Base-by-base conservation (phyloP, 2,113 vertebrate species). In the Carettochelys insculpta region DNA sequence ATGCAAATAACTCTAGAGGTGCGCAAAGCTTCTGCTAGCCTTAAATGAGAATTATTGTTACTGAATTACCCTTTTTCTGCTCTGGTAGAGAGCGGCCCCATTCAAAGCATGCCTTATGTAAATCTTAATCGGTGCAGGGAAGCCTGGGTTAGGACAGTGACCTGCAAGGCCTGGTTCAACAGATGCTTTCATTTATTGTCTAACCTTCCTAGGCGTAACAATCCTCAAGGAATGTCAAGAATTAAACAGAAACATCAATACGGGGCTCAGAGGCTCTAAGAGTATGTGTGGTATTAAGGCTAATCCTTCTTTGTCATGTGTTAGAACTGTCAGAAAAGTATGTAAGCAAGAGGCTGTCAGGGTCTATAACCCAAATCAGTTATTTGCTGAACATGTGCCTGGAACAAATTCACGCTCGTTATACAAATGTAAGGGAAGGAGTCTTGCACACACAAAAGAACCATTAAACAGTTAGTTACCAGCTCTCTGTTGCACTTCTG, bases 211-310 rank as follows among this genome's bases (percentile, higher is more conserved):
- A 82, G 75, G 45, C 48, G 81, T 65, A 93, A 90, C 41, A 93
- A 82, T 92, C 83, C 65, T 80, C 80, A 85, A 92, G 73, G 88
- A 96, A 94, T 92, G 56, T 71, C 80, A 92, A 85, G 93, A 95
- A 88, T 93, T 91, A 93, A 92, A 73, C 25, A 86, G 24, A 41
- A 13, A 16, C 75, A 87, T 94, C 93, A 95, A 89, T 51, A 85
- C 8, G 80, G 17, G 45, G 61, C 45, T 77, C 81, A 79, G 52
- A 81, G 94, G 17, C 53, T 85, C 68, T 54, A 91, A 45, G 75
- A 90, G 58, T 34, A 13, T 14, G 58, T 34, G 58, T 34, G 14
- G 31, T 61, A 34, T 61, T 34, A 61, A 61, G 58, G 14, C 58
- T 77, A 73, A 54, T n/a, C n/a, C 48, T 68, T 48, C 61, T 85